Evolutionary conservation across 2,113 vertebrate species (phyloP), one percentile per base, ranked within the genome.

Genomic region (Phrynocephalus versicolor): DNA sequence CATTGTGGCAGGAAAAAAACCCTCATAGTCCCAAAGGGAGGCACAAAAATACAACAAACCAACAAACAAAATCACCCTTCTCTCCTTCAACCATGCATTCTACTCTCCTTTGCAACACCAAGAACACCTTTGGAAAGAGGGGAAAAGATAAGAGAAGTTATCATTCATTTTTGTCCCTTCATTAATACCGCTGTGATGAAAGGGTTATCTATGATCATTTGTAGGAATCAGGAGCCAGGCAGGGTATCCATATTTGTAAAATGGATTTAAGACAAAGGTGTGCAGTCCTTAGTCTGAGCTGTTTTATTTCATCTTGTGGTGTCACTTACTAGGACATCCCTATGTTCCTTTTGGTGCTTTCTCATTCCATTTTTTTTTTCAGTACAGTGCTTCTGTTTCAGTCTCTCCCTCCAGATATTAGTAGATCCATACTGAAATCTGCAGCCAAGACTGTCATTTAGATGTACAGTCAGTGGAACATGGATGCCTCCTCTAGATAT

Each of bases 61-160:
- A 45, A 19, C 10, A 51, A 51, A 70, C 23, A 39, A 30, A 9
- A 27, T 73, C 57, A 51, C 7, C 21, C 18, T 74, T 86, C 58
- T 80, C n/a, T 81, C 70, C 6, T 23, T n/a, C 84, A 55, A 14
- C 74, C 71, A 86, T 37, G 10, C 70, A 73, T 74, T 10, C 58
- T 41, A 51, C 37, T 7, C 60, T 82, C 73, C 19, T 45, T 23
- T 70, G 58, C 79, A 90, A 85, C 75, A 92, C 64, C 89, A 51
- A 88, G 90, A 81, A 55, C 91, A 67, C 89, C 90, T 19, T 92
- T 90, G 88, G 75, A 90, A 67, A 8, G 23, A 10, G 15, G 14
- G 25, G 23, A 10, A 85, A 84, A 89, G 80, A 65, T 57, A 55
- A 12, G 15, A 85, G 74, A 85, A 30, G 6, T 21, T 82, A 72